Conservation (phyloP, 2,113 vertebrate species). For the Chionis minor region DNA sequence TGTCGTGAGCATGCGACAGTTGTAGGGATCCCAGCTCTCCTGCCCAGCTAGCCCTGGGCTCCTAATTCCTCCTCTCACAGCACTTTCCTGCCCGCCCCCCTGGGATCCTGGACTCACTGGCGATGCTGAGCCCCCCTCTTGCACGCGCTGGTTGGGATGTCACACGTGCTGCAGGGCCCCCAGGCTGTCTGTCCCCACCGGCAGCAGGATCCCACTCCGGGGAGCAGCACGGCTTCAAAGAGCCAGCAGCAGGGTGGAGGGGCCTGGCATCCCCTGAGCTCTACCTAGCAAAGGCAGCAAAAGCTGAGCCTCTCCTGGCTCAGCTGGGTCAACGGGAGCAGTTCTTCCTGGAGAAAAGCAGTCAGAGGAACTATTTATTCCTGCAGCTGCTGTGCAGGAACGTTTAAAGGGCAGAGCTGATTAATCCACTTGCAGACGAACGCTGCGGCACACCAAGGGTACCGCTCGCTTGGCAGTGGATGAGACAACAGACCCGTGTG, state of each 20-base stretch:
- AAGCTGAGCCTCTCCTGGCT: neutral
- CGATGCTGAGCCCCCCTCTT: neutral
- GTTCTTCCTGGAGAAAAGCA: neutral
- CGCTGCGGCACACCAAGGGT: neutral
- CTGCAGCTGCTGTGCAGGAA: neutral
- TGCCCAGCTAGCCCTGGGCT: neutral
- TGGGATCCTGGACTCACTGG: neutral
- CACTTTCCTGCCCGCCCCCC: neutral
- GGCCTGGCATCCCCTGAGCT: neutral
- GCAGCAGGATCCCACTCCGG: neutral
- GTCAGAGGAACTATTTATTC: neutral
- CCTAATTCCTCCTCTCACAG: neutral
- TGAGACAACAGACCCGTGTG: neutral
- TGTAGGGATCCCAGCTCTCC: neutral
- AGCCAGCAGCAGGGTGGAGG: neutral
- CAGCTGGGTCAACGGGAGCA: neutral
- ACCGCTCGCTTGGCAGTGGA: accelerated
- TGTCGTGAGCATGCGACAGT: neutral
- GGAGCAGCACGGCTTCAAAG: neutral
- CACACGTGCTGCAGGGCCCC: neutral
- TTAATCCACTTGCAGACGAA: neutral
- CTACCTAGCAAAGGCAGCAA: neutral
- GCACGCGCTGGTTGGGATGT: neutral
- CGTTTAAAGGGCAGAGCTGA: neutral
- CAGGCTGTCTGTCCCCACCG: neutral